Conservation (phyloP, 2,888 invertebrate genomes). For the Drosophila differens region DNA sequence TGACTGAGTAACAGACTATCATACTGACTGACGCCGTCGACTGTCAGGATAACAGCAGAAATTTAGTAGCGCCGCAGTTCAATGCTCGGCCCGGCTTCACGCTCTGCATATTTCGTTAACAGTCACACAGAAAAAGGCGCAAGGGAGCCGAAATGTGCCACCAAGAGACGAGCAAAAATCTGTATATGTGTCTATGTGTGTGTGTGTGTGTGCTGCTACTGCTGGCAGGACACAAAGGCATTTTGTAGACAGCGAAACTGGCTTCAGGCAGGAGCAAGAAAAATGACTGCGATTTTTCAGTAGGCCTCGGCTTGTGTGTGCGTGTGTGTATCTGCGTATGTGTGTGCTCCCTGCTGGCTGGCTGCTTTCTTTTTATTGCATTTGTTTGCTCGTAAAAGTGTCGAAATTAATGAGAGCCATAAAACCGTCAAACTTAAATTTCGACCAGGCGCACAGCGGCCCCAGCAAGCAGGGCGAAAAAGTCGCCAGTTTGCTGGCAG, state of each 20-base stretch:
- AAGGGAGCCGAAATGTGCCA: slow-evolving; percentile 39
- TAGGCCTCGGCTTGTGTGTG: slow-evolving; percentile 9
- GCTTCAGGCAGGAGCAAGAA: slow-evolving; percentile 26
- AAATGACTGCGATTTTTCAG: slow-evolving; percentile 37
- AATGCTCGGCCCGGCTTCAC: slow-evolving; percentile 39
- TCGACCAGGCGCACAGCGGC: slow-evolving; percentile 82
- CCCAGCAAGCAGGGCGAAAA: slow-evolving; percentile 20
- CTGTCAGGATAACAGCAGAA: slow-evolving; percentile 22
- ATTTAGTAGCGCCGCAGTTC: slow-evolving; percentile 8
- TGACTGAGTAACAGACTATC: background rate
- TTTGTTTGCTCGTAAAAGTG: slow-evolving; percentile 82
- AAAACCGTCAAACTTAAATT: slow-evolving; percentile 85
- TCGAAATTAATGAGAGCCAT: slow-evolving; percentile 83
- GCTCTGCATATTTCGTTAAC: slow-evolving; percentile 82
- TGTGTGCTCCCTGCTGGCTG: slow-evolving; percentile 16
- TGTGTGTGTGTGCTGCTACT: slow-evolving; percentile 1
- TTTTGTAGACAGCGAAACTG: background rate
- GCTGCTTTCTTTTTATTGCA: slow-evolving; percentile 69
- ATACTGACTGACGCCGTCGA: background rate
- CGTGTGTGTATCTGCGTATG: background rate
- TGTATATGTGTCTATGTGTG: slow-evolving; percentile 8
- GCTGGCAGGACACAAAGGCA: slow-evolving; percentile 29
- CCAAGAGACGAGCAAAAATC: slow-evolving; percentile 23
- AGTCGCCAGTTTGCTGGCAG: slow-evolving; percentile 32
- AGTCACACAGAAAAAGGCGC: slow-evolving; percentile 74